These are phyloP conservation scores for Scleropages formosus DNA, from an alignment of 2,797 vertebrate species.

Conservation along the genomic window DNA sequence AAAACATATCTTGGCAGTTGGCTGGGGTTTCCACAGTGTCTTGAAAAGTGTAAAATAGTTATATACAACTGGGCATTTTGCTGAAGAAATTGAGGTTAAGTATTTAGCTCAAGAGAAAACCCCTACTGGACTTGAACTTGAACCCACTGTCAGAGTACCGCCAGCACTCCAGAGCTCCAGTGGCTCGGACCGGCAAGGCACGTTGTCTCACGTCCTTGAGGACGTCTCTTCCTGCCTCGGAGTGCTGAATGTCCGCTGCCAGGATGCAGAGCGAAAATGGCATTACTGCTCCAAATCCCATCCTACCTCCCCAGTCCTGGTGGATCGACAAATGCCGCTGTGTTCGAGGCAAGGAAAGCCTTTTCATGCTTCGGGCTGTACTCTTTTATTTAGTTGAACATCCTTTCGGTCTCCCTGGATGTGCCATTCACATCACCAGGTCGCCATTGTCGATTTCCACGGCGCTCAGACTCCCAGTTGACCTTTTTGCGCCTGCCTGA, in stretches of 20 bases:
- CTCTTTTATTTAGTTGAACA: background rate
- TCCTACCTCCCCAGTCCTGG: background rate
- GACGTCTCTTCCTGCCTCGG: background rate
- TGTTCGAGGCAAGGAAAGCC: background rate
- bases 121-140: background rate
- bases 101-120: background rate
- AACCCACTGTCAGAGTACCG: too few relatives aligned
- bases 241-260: background rate
- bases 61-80: too few relatives aligned
- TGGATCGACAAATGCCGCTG: background rate
- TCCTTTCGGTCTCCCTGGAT: background rate
- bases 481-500: background rate
- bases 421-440: background rate
- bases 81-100: too few relatives aligned
- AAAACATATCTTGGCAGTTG: too few relatives aligned
- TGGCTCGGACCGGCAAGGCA: background rate
- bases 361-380: background rate
- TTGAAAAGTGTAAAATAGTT: too few relatives aligned
- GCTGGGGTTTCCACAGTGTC: too few relatives aligned
- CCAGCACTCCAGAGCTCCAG: background rate
- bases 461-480: background rate
- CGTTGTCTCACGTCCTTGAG: background rate
- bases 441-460: background rate
- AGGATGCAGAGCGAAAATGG: constrained; percentile 10
- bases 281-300: background rate